Conservation (phyloP, 2,888 invertebrate genomes). For the Nomada hirtipes region DNA sequence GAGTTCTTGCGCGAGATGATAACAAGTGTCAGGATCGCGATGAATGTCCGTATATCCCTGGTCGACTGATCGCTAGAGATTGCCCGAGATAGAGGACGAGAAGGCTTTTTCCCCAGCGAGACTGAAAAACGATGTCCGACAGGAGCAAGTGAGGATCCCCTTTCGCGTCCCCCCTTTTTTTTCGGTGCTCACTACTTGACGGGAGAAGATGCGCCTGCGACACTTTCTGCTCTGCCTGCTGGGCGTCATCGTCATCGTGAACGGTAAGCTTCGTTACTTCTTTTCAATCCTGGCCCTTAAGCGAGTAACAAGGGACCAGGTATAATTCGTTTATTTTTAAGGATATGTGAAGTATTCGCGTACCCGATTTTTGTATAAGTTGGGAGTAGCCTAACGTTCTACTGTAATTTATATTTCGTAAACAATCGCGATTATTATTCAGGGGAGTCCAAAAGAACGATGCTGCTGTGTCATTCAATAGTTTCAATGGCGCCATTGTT, state of each 20-base stretch:
- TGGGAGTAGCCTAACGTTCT: too few relatives aligned
- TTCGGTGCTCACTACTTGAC: conserved; percentile 42
- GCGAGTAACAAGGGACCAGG: not conserved
- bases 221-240: conserved; percentile 77
- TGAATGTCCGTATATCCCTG: conserved; percentile 19
- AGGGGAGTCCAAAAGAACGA: not conserved
- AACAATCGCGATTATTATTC: not conserved
- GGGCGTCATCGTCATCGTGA: conserved; percentile 75
- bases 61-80: conserved; percentile 53
- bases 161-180: conserved; percentile 43
- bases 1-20: conserved; percentile 43
- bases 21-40: conserved; percentile 22
- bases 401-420: not conserved
- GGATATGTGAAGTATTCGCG: too few relatives aligned
- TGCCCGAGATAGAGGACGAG: conserved; percentile 3
- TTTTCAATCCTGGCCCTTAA: not conserved
- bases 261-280: conserved; percentile 75
- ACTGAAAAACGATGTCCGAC: conserved; percentile 49
- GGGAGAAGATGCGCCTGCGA: conserved; percentile 67
- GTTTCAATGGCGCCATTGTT: conserved; percentile 1
- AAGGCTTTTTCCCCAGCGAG: conserved; percentile 14
- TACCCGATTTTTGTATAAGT: too few relatives aligned
- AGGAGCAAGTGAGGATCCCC: conserved; percentile 51
- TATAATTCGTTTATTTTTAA: not conserved
- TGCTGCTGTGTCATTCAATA: not conserved